Evolutionary conservation across 2,888 invertebrate genomes (phyloP).

Genomic region (Cecidostiba fungosa): DNA sequence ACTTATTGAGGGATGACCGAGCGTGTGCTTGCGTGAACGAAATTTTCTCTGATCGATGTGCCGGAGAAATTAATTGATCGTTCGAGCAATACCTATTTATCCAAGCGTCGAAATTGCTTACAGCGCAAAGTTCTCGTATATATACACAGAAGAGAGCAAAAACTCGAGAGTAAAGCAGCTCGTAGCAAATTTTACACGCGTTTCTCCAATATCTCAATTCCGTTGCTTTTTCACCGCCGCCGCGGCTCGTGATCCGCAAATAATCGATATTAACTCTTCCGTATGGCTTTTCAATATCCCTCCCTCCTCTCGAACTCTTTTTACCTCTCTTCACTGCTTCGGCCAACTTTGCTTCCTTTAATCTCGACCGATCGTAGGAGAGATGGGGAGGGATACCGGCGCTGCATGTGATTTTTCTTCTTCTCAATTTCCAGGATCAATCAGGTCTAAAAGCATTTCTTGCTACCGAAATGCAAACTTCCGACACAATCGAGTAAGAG

Average conservation of each 20-base stretch:
- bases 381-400: neutral
- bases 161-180: neutral
- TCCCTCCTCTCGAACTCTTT: conserved; percentile 20
- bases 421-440: conserved; percentile 61
- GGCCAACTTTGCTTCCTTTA: conserved; percentile 53
- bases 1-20: neutral
- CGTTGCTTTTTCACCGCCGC: neutral
- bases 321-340: neutral
- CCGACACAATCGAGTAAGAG: conserved; percentile 50
- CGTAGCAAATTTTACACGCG: conserved; percentile 20
- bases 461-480: conserved; percentile 56
- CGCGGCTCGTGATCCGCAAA: conserved; percentile 59
- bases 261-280: conserved; percentile 63
- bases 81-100: neutral
- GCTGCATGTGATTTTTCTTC: conserved; percentile 63
- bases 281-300: conserved; percentile 60
- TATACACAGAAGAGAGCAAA: neutral
- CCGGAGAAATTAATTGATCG: conserved; percentile 6
- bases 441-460: conserved; percentile 63
- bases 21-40: neutral
- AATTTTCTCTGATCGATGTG: conserved; percentile 6
- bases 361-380: conserved; percentile 50
- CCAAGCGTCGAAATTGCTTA: neutral
- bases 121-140: neutral
- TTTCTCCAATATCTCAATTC: conserved; percentile 32